Conservation (phyloP, 1,140 invertebrate genomes). For the Scaptodrosophila lebanonensis region DNA sequence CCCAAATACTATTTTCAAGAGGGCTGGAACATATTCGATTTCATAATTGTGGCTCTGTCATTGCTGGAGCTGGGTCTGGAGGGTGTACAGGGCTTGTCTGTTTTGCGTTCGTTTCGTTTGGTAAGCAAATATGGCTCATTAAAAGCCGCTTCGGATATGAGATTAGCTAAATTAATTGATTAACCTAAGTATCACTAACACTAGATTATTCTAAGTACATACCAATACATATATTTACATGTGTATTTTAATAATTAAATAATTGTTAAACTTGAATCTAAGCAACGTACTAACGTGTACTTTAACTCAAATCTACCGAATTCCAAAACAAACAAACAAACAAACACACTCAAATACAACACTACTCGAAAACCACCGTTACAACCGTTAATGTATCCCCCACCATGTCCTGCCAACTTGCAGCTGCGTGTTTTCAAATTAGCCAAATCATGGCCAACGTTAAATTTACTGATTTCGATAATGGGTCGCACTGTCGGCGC, state of each 20-base stretch:
- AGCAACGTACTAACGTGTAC: conserved; percentile 19
- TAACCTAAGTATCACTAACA: too few relatives aligned
- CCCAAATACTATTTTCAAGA: conserved; percentile 99
- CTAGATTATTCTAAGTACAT: too few relatives aligned
- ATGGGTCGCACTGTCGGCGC: conserved; percentile 99
- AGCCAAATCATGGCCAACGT: conserved; percentile 98
- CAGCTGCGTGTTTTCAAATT: conserved; percentile 99
- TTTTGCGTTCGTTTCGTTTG: conserved; percentile 98
- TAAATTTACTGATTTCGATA: conserved; percentile 98
- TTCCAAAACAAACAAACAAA: conserved; percentile 1
- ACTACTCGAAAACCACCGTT: conserved; percentile 9
- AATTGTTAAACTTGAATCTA: conserved; percentile 4
- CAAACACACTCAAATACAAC: conserved; percentile 14
- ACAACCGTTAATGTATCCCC: not conserved
- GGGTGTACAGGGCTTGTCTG: conserved; percentile 95
- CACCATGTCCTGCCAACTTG: conserved; percentile 71
- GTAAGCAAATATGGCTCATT: conserved; percentile 85
- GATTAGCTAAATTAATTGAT: too few relatives aligned
- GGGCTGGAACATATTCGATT: conserved; percentile 99
- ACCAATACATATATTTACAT: too few relatives aligned
- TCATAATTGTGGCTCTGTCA: conserved; percentile 97
- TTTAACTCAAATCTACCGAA: conserved; percentile 5
- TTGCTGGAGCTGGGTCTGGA: conserved; percentile 94
- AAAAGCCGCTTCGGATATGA: too few relatives aligned
- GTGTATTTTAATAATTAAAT: not conserved